phyloP scores from a whole-genome alignment of 1,140 invertebrate species.

The Uloborus diversus region DNA sequence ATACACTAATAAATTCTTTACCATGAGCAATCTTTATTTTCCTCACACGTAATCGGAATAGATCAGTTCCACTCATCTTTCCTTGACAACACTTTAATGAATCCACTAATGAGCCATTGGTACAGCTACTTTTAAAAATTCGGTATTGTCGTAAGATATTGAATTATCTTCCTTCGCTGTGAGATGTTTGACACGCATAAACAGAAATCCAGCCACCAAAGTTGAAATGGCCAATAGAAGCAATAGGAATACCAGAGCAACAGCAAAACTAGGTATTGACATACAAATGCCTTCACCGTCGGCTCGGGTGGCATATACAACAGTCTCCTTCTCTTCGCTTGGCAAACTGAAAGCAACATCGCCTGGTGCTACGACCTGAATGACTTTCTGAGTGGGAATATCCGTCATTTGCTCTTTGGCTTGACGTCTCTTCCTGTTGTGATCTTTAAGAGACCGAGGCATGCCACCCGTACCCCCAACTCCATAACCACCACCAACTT shows the following conservation, averaged over 20 bases:
- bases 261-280: slow-evolving; percentile 90
- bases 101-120: slow-evolving; percentile 32
- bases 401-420: slow-evolving; percentile 77
- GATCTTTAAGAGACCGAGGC: slow-evolving; percentile 68
- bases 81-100: no score
- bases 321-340: slow-evolving; percentile 80
- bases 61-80: no score
- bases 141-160: slow-evolving; percentile 48
- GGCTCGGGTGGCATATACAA: slow-evolving; percentile 73
- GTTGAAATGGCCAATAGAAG: slow-evolving; percentile 89
- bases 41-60: no score
- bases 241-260: slow-evolving; percentile 87
- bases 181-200: slow-evolving; percentile 76
- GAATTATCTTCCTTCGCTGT: slow-evolving; percentile 49
- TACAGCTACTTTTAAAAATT: slow-evolving; percentile 49
- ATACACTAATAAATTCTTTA: no score
- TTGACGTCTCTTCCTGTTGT: slow-evolving; percentile 73
- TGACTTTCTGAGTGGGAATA: slow-evolving; percentile 87
- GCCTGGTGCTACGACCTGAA: slow-evolving; percentile 91
- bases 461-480: slow-evolving; percentile 57
- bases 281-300: slow-evolving; percentile 80
- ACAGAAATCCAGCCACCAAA: slow-evolving; percentile 88
- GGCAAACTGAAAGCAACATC: slow-evolving; percentile 88
- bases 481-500: slow-evolving; percentile 25
- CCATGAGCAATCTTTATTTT: no score